Evolutionary conservation across 2,797 vertebrate genomes (phyloP), one percentile per base, ranked within the genome.

Genomic region (Pangasius macronema): DNA sequence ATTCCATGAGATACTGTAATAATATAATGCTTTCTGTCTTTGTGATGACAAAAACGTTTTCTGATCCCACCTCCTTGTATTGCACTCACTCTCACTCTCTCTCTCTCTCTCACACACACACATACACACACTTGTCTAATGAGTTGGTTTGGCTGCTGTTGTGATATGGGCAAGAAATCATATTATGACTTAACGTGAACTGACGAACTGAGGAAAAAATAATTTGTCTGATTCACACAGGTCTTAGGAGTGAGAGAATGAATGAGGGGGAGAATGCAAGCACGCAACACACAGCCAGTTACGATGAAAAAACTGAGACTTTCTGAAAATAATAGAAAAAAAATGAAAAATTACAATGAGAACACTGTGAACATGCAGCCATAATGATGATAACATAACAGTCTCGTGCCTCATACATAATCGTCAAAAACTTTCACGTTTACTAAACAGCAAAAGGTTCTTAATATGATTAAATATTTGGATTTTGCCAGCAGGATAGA

Each of bases 1-100:
- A 96, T 93, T 93, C 93, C 87, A 88, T 93, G 88, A 93, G 95
- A 95, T 94, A 95, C 95, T 94, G 92, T 94, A 95, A 95, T 93
- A 94, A 94, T 95, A 94, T 94, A 95, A 95, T 94, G 93, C 90
- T 89, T 94, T 95, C 91, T 94, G 93, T 93, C 91, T 92, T 93
- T 87, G 90, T 93, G 93, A 95, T 95, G 95, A 95, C 94, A 95
- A 94, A 85, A 94, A 93, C 94, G 83, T 92, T 91, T 93, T 93
- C 92, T 88, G 82, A 89, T 90, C 89, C 87, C 86, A 87, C 91
- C 90, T 87, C 88, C 89, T 79, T 84, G 86, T 86, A 87, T 83
- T 83, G 83, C 88, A 87, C 84, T 53, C 67, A 20, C 57, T 70
- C 72, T 70, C 33, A 46, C 87, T 81, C 87, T 53, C 83, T 65